Percentiles rank a stretch among this genome's conserved stretches.
These are phyloP conservation scores for Brassicogethes aeneus DNA, from an alignment of 2,888 invertebrate species.

Conservation along the genomic window DNA sequence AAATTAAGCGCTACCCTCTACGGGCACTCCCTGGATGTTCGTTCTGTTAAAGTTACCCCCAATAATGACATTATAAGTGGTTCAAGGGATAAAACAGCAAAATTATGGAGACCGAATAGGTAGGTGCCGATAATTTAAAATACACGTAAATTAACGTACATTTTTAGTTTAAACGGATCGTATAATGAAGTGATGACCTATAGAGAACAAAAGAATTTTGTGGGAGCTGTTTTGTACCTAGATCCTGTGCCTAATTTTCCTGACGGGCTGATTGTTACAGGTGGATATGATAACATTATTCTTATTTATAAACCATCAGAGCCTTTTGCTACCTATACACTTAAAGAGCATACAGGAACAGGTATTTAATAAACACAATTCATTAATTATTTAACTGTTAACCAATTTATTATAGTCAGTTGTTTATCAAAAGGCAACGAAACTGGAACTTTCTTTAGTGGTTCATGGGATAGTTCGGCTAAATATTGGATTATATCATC, in stretches of 20 bases:
- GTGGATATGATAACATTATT: conserved; percentile 81
- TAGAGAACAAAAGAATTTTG: conserved; percentile 77
- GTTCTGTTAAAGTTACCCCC: conserved; percentile 57
- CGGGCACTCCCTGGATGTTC: conserved; percentile 81
- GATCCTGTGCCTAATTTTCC: conserved; percentile 61
- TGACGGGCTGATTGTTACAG: conserved; percentile 75
- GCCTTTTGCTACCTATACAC: conserved; percentile 54
- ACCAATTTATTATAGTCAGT: conserved; percentile 47
- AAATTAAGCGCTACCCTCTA: conserved; percentile 69
- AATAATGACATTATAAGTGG: conserved; percentile 75
- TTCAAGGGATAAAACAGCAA: conserved; percentile 81
- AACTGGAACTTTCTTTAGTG: conserved; percentile 59
- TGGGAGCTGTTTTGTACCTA: conserved; percentile 70
- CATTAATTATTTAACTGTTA: background rate
- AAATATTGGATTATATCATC: conserved; percentile 67
- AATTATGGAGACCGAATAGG: conserved; percentile 77
- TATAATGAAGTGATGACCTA: conserved; percentile 60
- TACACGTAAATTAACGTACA: conserved; percentile 6
- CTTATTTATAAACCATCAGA: conserved; percentile 68
- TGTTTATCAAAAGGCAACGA: conserved; percentile 41
- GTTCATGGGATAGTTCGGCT: conserved; percentile 90
- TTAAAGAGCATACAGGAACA: conserved; percentile 71
- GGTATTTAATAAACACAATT: conserved; percentile 42
- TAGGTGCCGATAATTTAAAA: conserved; percentile 30
- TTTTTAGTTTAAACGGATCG: conserved; percentile 48